Evolutionary conservation across 2,888 invertebrate genomes (phyloP), one percentile per base, ranked within the genome.

Genomic region (Harpalus rufipes): DNA sequence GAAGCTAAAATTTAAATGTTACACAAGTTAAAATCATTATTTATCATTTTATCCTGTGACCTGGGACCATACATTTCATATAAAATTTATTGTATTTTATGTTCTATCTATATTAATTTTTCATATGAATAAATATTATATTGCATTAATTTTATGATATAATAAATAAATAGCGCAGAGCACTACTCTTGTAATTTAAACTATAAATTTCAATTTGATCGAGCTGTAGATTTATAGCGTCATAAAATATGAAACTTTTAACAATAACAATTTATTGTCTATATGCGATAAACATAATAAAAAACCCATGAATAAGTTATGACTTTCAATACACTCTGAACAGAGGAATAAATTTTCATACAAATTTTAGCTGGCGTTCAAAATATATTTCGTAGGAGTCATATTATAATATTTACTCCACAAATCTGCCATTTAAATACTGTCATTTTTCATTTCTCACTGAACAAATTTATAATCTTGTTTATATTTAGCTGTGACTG

Each of bases 401-500:
- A 1, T 51, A 8, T 51, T 51, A 8, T 10, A 12, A 51, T 12
- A 51, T 8, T 8, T 51, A 32, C 32, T 32, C 32, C 72, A 41
- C 39, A 76, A 76, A 18, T 76, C 56, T 56, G 76, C 8, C 76
- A 76, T 51, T 76, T 72, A 39, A 76, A 76, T 51, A 56, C 14
- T 32, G 39, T 32, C 32, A 25, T 7, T 25, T 25, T n/a, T 5
- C 56, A 21, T 7, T 25, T 25, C 25, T 5, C 56, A 21, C 14
- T 81, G 6, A 18, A 41, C 16, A 58, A 58, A 74, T 68, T 14
- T 74, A 7, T 12, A 68, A 68, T 6, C 14, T 41, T 44, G 16
- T 41, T 61, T 76, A 83, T 83, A 76, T 83, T 59, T 83, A 83
- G 76, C 58, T 32, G 61, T 83, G 83, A 44, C 58, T 32, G 61